phyloP scores from a whole-genome alignment of 2,797 vertebrate genomes.

The Apogon talboti region DNA sequence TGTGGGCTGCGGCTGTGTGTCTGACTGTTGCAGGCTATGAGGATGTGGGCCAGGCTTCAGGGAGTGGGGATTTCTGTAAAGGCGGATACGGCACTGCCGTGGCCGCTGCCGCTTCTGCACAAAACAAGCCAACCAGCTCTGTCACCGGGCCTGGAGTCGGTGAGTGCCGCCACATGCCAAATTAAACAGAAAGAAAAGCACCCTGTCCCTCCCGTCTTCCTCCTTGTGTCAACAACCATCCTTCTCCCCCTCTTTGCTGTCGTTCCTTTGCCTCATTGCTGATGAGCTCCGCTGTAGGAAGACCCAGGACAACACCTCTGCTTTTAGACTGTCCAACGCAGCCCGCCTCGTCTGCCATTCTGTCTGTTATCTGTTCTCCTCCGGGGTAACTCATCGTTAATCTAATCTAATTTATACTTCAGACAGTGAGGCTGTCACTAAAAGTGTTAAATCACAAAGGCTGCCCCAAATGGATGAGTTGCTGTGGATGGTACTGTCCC shows the following conservation, averaged over 20 bases:
- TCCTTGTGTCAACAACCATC: constrained; percentile 66
- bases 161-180: constrained; percentile 85
- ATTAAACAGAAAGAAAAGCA: constrained; percentile 45
- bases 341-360: constrained; percentile 51
- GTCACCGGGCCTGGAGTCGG: constrained; percentile 89
- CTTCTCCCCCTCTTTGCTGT: constrained; percentile 48
- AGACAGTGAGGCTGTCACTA: neutral
- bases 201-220: constrained; percentile 64
- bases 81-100: constrained; percentile 88
- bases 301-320: constrained; percentile 9
- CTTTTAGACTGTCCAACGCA: constrained; percentile 45
- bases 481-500: constrained; percentile 45
- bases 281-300: constrained; percentile 49
- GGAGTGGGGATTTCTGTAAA: constrained; percentile 92
- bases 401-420: constrained; percentile 15
- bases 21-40: constrained; percentile 93
- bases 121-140: constrained; percentile 89
- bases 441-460: constrained; percentile 5
- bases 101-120: constrained; percentile 84
- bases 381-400: constrained; percentile 61
- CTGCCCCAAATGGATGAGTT: constrained; percentile 54
- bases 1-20: constrained; percentile 87
- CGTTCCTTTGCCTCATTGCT: constrained; percentile 60
- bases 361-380: constrained; percentile 32
- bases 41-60: constrained; percentile 90